Conservation (phyloP, 2,888 invertebrate genomes). For the Plebejus anna region DNA sequence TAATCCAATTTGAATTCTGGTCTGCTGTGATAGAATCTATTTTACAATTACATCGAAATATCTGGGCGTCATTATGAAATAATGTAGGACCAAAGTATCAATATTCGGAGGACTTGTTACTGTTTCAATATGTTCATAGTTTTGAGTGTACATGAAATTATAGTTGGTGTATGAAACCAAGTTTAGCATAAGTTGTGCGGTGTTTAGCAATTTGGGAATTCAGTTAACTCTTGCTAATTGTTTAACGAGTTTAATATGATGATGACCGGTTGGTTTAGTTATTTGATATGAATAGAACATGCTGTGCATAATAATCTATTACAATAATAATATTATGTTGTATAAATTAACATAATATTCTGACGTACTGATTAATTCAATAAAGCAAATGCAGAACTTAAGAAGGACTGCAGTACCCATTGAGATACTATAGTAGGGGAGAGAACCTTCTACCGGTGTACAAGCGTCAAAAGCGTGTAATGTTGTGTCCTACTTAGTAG, state of each 20-base stretch:
- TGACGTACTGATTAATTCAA: no score
- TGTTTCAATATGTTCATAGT: conserved; percentile 40
- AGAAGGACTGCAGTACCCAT: no score
- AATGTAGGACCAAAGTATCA: conserved; percentile 33
- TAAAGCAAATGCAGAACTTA: background rate
- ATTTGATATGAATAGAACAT: background rate
- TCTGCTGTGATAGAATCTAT: background rate
- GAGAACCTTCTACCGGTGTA: no score
- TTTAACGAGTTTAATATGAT: conserved; percentile 19
- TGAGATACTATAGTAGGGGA: no score
- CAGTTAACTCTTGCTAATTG: conserved; percentile 36
- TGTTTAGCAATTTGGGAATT: conserved; percentile 32
- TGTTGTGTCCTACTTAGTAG: no score
- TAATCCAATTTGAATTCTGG: conserved; percentile 8
- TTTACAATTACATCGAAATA: background rate
- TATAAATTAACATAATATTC: no score
- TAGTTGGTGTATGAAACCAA: conserved; percentile 38
- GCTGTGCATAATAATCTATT: background rate
- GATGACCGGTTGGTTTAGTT: conserved; percentile 5
- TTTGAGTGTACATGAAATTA: conserved; percentile 40
- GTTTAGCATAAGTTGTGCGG: conserved; percentile 36
- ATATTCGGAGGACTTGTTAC: conserved; percentile 37
- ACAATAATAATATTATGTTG: no score
- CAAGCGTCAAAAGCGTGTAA: no score
- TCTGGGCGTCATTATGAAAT: conserved; percentile 3